Conservation (phyloP, 2,797 vertebrate species). For the Microhierax caerulescens region DNA sequence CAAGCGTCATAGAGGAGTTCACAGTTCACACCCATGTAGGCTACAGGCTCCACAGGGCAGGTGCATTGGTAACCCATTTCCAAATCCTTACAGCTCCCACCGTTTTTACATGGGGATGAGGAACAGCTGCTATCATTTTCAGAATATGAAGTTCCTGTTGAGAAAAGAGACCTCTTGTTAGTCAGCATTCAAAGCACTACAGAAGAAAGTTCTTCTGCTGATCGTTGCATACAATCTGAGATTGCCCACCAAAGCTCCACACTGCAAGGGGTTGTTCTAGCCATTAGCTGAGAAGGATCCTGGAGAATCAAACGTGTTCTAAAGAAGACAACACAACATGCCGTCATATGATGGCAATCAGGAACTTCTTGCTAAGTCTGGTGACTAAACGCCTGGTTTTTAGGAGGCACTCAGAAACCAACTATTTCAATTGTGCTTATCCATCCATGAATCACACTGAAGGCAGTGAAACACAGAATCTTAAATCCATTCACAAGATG, state of each 20-base stretch:
- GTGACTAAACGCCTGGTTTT: neutral
- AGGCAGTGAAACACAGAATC: neutral
- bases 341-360: neutral
- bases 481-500: neutral
- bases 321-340: neutral
- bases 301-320: neutral
- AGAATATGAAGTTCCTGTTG: slow-evolving; percentile 79
- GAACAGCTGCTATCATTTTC: slow-evolving; percentile 76
- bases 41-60: slow-evolving; percentile 71
- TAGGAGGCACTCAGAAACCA: neutral
- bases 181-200: neutral
- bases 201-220: neutral
- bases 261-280: neutral
- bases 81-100: slow-evolving; percentile 77
- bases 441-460: neutral
- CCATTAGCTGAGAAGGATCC: neutral
- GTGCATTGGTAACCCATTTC: slow-evolving; percentile 77
- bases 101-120: slow-evolving; percentile 82
- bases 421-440: neutral
- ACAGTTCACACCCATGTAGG: slow-evolving; percentile 80
- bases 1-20: slow-evolving; percentile 81
- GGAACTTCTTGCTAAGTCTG: neutral
- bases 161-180: slow-evolving; percentile 10
- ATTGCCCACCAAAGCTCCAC: neutral
- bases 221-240: neutral